Evolutionary conservation across 2,113 vertebrate species (phyloP).

Genomic region (Centrocercus urophasianus): DNA sequence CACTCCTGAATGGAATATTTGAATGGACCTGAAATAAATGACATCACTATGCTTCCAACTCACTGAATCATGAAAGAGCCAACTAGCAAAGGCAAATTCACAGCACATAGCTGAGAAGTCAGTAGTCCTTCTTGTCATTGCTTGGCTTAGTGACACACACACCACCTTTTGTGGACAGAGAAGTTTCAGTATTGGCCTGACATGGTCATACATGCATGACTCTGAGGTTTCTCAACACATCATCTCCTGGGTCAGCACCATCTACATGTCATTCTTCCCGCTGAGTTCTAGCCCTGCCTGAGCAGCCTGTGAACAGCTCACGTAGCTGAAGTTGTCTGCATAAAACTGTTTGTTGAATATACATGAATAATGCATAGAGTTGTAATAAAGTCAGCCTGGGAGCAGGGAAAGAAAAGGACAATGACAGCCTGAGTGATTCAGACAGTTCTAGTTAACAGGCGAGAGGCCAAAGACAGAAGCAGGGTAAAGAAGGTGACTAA

Average conservation of each 20-base stretch:
- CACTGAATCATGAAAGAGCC: background rate
- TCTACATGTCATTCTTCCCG: background rate
- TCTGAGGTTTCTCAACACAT: background rate
- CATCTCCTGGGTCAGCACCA: background rate
- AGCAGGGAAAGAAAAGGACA: background rate
- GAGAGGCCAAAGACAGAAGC: background rate
- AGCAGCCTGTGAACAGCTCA: background rate
- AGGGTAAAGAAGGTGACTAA: background rate
- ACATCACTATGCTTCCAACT: background rate
- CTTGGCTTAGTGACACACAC: rapidly evolving
- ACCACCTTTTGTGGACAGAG: rapidly evolving
- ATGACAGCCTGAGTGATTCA: background rate
- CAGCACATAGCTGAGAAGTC: background rate
- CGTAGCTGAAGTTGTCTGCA: background rate
- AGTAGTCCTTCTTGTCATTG: background rate
- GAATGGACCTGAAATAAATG: background rate
- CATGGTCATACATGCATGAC: rapidly evolving
- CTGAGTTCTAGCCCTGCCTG: background rate
- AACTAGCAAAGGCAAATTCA: background rate
- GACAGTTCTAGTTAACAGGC: background rate
- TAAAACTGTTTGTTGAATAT: background rate
- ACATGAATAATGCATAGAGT: slow-evolving; percentile 3
- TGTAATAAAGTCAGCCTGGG: background rate
- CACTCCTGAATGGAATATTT: background rate
- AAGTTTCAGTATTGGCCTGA: background rate